phyloP scores from a whole-genome alignment of 37 sponge, comb jelly and placozoan species.

The Aplysina aerophoba region DNA sequence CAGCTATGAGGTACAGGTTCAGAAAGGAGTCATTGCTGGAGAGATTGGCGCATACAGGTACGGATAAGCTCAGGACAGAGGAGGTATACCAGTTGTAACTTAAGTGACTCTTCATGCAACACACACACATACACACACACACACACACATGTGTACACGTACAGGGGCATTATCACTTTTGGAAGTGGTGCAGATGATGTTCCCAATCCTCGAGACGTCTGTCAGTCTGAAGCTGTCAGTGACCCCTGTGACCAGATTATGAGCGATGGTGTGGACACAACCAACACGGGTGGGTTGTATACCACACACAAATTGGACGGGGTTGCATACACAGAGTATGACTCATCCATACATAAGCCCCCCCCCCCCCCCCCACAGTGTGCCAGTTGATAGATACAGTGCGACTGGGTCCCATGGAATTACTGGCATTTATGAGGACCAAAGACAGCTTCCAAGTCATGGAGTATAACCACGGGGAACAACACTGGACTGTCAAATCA shows the following conservation, averaged over 20 bases:
- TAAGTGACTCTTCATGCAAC: neutral
- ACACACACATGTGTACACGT: constrained; percentile 32
- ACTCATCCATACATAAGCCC: neutral
- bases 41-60: too few species aligned
- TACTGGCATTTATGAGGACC: neutral
- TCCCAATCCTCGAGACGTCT: neutral
- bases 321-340: neutral
- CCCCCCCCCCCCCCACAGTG: neutral
- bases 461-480: neutral
- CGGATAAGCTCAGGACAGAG: too few species aligned
- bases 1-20: neutral
- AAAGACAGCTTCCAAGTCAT: neutral
- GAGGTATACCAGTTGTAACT: too few species aligned
- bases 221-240: neutral
- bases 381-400: constrained; percentile 6
- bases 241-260: neutral
- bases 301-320: too few species aligned
- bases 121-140: constrained; percentile 42
- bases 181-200: too few species aligned
- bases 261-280: neutral
- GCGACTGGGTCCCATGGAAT: neutral
- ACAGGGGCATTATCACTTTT: neutral
- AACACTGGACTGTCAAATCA: neutral
- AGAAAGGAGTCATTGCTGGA: neutral
- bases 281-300: neutral